These are phyloP conservation scores for Dicentrarchus labrax DNA, from an alignment of 2,113 vertebrate genomes.

Conservation along the genomic window DNA sequence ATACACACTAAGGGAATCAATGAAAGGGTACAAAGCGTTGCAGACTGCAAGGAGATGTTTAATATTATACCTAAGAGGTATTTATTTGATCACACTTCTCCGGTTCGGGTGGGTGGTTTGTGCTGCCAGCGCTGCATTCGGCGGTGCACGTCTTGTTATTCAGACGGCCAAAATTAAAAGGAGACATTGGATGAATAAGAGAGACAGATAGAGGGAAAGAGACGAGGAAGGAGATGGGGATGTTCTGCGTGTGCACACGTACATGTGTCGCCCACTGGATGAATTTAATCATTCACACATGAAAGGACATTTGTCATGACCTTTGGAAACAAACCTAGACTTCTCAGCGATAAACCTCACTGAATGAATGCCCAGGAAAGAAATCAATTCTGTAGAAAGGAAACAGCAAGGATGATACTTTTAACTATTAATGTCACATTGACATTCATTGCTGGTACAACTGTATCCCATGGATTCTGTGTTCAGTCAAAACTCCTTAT, in stretches of 20 bases:
- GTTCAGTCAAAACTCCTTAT: slow-evolving; percentile 51
- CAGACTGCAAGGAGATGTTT: slow-evolving; percentile 54
- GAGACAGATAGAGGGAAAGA: not conserved
- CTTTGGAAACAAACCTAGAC: slow-evolving; percentile 78
- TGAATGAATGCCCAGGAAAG: slow-evolving; percentile 66
- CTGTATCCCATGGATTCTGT: slow-evolving; percentile 11
- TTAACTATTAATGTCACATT: slow-evolving; percentile 70
- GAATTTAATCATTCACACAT: slow-evolving; percentile 81
- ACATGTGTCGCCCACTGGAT: slow-evolving; percentile 59
- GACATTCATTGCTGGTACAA: slow-evolving; percentile 49
- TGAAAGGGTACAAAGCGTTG: slow-evolving; percentile 38
- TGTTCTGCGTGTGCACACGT: slow-evolving; percentile 23
- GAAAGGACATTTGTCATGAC: slow-evolving; percentile 82
- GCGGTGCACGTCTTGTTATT: slow-evolving; percentile 41
- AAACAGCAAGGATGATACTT: slow-evolving; percentile 64
- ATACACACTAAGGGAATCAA: slow-evolving; percentile 38
- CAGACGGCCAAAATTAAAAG: slow-evolving; percentile 67
- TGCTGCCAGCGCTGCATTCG: slow-evolving; percentile 17
- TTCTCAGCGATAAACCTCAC: slow-evolving; percentile 71
- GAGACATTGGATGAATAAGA: slow-evolving; percentile 40
- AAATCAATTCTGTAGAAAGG: slow-evolving; percentile 74
- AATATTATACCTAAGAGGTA: slow-evolving; percentile 63
- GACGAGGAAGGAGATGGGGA: slow-evolving; percentile 15
- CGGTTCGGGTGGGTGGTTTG: slow-evolving; percentile 49
- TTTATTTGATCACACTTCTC: slow-evolving; percentile 61